phyloP scores from a whole-genome alignment of 2,888 invertebrate genomes.

The Orgyia antiqua region DNA sequence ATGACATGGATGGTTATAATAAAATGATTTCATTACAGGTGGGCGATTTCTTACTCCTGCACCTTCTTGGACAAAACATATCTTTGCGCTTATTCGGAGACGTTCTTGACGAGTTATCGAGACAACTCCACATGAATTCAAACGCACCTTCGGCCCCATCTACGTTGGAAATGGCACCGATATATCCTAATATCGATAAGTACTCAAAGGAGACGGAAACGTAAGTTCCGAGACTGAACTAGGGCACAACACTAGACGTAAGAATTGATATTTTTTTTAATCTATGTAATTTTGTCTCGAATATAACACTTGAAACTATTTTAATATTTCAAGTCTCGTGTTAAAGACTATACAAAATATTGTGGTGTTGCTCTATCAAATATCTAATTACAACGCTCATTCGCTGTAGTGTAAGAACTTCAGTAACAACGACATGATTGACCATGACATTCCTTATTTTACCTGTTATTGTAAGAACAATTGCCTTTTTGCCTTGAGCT shows the following conservation, averaged over 20 bases:
- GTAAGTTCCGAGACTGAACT: slow-evolving; percentile 61
- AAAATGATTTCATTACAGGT: slow-evolving; percentile 75
- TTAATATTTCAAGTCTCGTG: slow-evolving; percentile 16
- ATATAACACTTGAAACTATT: slow-evolving; percentile 16
- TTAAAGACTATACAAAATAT: slow-evolving; percentile 16
- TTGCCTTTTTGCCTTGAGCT: slow-evolving; percentile 30
- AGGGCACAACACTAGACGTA: slow-evolving; percentile 22
- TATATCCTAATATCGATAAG: slow-evolving; percentile 88
- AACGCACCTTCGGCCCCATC: slow-evolving; percentile 92
- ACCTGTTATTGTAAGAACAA: slow-evolving; percentile 27
- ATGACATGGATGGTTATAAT: too few species aligned
- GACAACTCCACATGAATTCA: slow-evolving; percentile 82
- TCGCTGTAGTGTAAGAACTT: slow-evolving; percentile 27
- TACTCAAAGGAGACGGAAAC: slow-evolving; percentile 91
- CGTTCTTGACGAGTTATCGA: slow-evolving; percentile 87
- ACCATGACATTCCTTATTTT: slow-evolving; percentile 38
- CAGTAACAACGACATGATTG: slow-evolving; percentile 28
- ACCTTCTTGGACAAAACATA: slow-evolving; percentile 91
- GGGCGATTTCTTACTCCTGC: slow-evolving; percentile 90
- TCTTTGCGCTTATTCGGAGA: slow-evolving; percentile 89
- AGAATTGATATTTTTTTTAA: slow-evolving; percentile 8
- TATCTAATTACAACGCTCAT: slow-evolving; percentile 23
- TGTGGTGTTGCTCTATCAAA: slow-evolving; percentile 18
- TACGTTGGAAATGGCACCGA: slow-evolving; percentile 91
- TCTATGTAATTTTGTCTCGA: slow-evolving; percentile 14